These are phyloP conservation scores for Cosmia pyralina DNA, from an alignment of 2,888 invertebrate species.

Conservation along the genomic window DNA sequence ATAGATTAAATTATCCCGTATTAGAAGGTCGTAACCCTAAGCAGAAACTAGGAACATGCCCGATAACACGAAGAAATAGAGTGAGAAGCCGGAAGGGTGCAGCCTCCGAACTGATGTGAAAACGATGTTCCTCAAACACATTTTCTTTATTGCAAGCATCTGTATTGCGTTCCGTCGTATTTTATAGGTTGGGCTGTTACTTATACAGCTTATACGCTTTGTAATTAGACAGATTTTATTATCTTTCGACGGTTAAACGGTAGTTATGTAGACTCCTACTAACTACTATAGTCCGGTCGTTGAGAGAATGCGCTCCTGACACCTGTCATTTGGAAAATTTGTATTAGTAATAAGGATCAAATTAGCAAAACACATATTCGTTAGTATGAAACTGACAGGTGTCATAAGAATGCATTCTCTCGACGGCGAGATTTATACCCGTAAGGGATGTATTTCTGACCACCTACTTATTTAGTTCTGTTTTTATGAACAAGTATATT, in stretches of 20 bases:
- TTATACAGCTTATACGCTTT: conserved; percentile 1
- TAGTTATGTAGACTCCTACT: neutral
- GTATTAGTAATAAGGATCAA: too few relatives aligned
- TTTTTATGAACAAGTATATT: too few relatives aligned
- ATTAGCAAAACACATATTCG: too few relatives aligned
- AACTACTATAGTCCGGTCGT: neutral
- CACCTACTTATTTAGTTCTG: neutral
- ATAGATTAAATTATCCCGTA: too few relatives aligned
- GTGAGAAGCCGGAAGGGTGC: conserved; percentile 41
- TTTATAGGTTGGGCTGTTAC: conserved; percentile 53
- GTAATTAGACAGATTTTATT: conserved; percentile 62
- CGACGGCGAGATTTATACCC: too few relatives aligned
- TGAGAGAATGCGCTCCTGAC: too few relatives aligned
- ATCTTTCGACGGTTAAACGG: conserved; percentile 20
- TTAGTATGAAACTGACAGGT: too few relatives aligned
- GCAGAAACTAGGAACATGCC: conserved; percentile 39
- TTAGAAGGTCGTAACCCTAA: conserved; percentile 41
- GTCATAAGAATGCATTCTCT: too few relatives aligned
- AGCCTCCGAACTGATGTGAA: conserved; percentile 71
- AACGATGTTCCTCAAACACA: conserved; percentile 76
- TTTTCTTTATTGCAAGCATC: conserved; percentile 75
- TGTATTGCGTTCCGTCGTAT: conserved; percentile 65
- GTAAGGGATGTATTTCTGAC: neutral
- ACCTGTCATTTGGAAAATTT: too few relatives aligned
- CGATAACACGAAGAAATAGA: conserved; percentile 58